Evolutionary conservation across 2,113 vertebrate genomes (phyloP).

Genomic region (Taxidea taxus): DNA sequence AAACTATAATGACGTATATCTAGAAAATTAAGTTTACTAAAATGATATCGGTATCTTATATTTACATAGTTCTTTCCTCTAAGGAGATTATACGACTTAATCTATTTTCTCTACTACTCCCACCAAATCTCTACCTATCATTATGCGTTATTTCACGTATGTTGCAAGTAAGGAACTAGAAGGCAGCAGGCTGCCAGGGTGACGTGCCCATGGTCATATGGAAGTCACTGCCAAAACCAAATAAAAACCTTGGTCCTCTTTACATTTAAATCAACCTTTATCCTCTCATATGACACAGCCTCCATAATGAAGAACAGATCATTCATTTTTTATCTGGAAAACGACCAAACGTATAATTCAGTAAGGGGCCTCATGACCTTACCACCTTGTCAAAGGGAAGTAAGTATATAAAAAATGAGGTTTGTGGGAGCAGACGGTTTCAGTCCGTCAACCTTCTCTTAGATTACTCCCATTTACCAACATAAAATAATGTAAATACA

Average conservation of each 20-base stretch:
- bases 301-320: constrained; percentile 72
- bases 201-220: neutral
- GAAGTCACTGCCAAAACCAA: constrained; percentile 52
- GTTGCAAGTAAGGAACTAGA: constrained; percentile 47
- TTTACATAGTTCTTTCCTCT: constrained; percentile 6
- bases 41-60: neutral
- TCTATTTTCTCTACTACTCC: constrained; percentile 21
- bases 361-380: constrained; percentile 66
- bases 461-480: constrained; percentile 58
- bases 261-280: constrained; percentile 57
- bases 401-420: constrained; percentile 69
- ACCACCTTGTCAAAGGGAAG: constrained; percentile 68
- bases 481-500: constrained; percentile 57
- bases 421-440: constrained; percentile 60
- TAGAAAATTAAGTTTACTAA: neutral
- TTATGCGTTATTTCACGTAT: neutral
- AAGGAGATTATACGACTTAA: constrained; percentile 11
- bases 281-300: constrained; percentile 44
- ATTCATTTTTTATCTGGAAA: constrained; percentile 73
- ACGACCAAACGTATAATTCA: constrained; percentile 55
- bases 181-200: neutral
- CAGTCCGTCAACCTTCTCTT: constrained; percentile 70
- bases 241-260: constrained; percentile 38
- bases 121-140: neutral
- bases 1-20: neutral